phyloP scores from a whole-genome alignment of 53 echinoderm and acorn worm species.

The Mesocentrotus franciscanus region DNA sequence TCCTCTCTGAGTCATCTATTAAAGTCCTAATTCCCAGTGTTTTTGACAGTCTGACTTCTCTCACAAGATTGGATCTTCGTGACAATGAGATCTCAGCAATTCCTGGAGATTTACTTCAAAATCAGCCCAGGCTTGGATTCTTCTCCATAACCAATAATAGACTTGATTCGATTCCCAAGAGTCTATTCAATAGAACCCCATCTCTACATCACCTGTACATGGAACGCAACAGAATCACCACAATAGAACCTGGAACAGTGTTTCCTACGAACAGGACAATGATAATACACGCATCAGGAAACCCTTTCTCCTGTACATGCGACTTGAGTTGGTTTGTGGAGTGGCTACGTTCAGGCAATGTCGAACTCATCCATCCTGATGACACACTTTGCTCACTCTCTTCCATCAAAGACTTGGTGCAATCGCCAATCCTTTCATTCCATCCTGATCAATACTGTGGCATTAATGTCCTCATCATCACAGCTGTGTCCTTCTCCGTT shows the following conservation, averaged over 20 bases:
- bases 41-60: slow-evolving; percentile 8
- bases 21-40: neutral
- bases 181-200: neutral
- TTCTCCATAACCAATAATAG: neutral
- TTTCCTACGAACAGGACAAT: neutral
- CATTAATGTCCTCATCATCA: neutral
- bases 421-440: slow-evolving; percentile 20
- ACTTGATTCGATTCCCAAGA: neutral
- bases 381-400: slow-evolving; percentile 25
- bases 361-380: neutral
- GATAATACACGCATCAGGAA: neutral
- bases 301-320: slow-evolving; percentile 31
- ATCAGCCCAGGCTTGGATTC: neutral
- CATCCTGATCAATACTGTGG: slow-evolving; percentile 37
- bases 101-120: neutral
- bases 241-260: neutral
- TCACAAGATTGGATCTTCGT: neutral
- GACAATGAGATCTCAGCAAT: neutral
- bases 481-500: neutral
- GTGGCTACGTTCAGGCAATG: neutral
- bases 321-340: neutral
- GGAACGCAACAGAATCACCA: neutral
- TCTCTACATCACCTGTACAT: neutral
- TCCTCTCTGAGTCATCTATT: slow-evolving; percentile 2
- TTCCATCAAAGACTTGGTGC: slow-evolving; percentile 32